A percentile compares a stretch with the other conserved stretches of the same genome.
Evolutionary conservation across 2,888 invertebrate species (phyloP).

Genomic region (Drosophila quasianomalipes): DNA sequence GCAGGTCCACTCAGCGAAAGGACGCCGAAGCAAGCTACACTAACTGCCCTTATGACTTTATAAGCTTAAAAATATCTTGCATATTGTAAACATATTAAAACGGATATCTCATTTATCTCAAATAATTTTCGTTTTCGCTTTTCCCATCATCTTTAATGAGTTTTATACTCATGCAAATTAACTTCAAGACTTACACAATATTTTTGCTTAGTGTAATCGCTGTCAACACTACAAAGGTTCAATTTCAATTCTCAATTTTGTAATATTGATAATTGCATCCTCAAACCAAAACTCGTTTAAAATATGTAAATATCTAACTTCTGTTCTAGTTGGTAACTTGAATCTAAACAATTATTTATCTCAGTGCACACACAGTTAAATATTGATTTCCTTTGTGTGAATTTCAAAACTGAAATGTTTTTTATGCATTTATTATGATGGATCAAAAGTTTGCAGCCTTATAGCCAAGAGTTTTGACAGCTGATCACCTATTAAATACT

Average conservation of each 20-base stretch:
- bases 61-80: too few species aligned
- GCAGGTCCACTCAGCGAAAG: conserved; percentile 12
- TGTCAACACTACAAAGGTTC: background rate
- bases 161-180: background rate
- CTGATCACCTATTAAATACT: conserved; percentile 11
- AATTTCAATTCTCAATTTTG: background rate
- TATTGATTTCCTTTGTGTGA: conserved; percentile 27
- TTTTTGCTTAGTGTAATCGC: background rate
- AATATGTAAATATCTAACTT: background rate
- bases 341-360: conserved; percentile 8
- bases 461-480: background rate
- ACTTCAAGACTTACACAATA: background rate
- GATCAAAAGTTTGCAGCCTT: conserved; percentile 8
- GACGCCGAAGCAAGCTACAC: too few species aligned
- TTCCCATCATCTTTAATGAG: background rate
- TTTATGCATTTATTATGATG: background rate
- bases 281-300: background rate
- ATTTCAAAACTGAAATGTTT: conserved; percentile 3
- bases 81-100: background rate
- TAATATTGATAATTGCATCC: background rate
- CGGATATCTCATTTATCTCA: background rate
- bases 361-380: conserved; percentile 25
- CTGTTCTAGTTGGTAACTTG: background rate
- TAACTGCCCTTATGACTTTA: background rate
- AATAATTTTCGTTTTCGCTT: background rate